Conservation (phyloP, 1,140 invertebrate species). For the Teleopsis dalmanni region DNA sequence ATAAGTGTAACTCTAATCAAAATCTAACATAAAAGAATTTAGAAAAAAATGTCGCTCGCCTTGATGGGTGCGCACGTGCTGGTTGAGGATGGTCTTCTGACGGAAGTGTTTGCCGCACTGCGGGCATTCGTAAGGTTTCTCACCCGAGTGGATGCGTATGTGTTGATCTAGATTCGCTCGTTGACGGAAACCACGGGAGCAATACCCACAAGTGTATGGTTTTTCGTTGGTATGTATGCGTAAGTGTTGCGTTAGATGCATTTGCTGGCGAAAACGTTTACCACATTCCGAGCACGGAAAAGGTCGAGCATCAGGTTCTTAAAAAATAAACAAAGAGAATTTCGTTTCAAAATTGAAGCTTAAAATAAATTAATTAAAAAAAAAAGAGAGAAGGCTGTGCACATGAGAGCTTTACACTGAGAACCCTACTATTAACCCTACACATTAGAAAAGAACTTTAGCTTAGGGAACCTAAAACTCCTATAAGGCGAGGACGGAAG, state of each 20-base stretch:
- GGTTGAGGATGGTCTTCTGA: slow-evolving; percentile 90
- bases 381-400: no score
- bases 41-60: slow-evolving; percentile 64
- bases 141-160: slow-evolving; percentile 85
- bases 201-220: slow-evolving; percentile 80
- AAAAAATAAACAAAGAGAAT: no score
- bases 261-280: slow-evolving; percentile 79
- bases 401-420: no score
- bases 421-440: no score
- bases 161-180: slow-evolving; percentile 82
- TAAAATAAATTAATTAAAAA: no score
- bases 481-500: no score
- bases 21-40: slow-evolving; percentile 10
- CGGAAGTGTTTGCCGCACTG: slow-evolving; percentile 89
- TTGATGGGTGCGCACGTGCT: slow-evolving; percentile 92
- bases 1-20: no score
- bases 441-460: no score
- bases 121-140: slow-evolving; percentile 87
- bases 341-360: no score
- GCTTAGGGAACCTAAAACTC: no score
- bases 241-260: slow-evolving; percentile 76
- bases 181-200: slow-evolving; percentile 82
- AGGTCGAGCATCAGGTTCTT: slow-evolving; percentile 69
- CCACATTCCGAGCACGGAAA: slow-evolving; percentile 80
- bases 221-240: slow-evolving; percentile 84